These are phyloP conservation scores for Oncorhynchus nerka DNA, from an alignment of 2,113 vertebrate species.

Conservation along the genomic window DNA sequence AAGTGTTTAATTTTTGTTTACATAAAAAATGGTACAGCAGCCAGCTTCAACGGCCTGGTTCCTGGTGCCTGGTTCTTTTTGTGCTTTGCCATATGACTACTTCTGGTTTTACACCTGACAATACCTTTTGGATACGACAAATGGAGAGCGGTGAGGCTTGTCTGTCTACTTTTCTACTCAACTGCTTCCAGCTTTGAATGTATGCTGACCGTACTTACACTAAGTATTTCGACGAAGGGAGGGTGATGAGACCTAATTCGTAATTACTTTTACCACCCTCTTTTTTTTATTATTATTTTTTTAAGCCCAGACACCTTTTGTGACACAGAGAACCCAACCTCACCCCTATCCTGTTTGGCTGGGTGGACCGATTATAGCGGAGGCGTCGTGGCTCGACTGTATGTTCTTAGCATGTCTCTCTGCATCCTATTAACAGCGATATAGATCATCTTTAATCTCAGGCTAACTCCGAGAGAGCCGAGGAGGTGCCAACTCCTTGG, in stretches of 20 bases:
- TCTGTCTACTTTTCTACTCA: slow-evolving; percentile 7
- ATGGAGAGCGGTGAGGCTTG: slow-evolving; percentile 16
- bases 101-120: background rate
- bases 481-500: background rate
- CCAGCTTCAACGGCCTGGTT: background rate
- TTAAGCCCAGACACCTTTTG: slow-evolving; percentile 14
- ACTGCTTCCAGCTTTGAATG: no score
- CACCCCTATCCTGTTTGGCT: slow-evolving; percentile 8
- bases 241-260: no score
- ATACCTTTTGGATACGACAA: slow-evolving; percentile 26
- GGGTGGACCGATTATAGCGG: background rate
- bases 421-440: background rate
- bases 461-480: background rate
- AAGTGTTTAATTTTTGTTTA: background rate
- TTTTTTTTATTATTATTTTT: background rate
- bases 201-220: no score
- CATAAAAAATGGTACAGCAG: background rate
- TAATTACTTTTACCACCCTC: no score
- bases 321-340: slow-evolving; percentile 18
- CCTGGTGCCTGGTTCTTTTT: no score
- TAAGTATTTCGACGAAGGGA: no score
- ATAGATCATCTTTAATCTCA: background rate
- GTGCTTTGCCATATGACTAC: background rate
- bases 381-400: background rate
- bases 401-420: background rate